These are phyloP conservation scores for Etia nguti DNA, from an alignment of 2,113 vertebrate species.

Conservation along the genomic window DNA sequence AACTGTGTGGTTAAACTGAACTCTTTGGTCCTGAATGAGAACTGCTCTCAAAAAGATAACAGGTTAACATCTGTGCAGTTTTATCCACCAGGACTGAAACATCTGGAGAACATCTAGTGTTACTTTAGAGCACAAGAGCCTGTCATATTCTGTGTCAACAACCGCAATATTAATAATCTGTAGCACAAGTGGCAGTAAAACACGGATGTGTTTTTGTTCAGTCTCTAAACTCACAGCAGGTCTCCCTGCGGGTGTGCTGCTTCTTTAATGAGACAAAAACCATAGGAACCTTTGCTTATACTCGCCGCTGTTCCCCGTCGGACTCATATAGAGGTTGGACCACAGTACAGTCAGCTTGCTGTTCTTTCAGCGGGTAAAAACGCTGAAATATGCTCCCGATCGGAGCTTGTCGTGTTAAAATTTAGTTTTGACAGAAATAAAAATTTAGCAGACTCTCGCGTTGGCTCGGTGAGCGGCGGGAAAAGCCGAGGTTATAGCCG, in stretches of 20 bases:
- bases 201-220: not conserved
- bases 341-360: not conserved
- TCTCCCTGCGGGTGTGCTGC: not conserved
- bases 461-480: accelerated
- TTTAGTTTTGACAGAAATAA: accelerated
- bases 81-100: not conserved
- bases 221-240: not conserved
- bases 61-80: not conserved
- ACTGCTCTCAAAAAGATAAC: not conserved
- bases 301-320: not conserved
- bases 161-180: not conserved
- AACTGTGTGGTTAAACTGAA: not conserved
- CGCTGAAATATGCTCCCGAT: not conserved
- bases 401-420: not conserved
- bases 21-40: not conserved
- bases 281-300: not conserved
- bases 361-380: not conserved
- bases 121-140: accelerated
- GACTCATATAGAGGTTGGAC: not conserved
- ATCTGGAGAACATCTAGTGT: not conserved
- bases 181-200: not conserved
- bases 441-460: not conserved
- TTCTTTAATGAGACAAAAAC: not conserved
- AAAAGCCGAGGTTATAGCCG: not conserved
- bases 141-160: not conserved